A percentile compares a stretch with the other conserved stretches of the same genome.
phyloP scores from a whole-genome alignment of 2,888 invertebrate species.

The Agrilus mali region DNA sequence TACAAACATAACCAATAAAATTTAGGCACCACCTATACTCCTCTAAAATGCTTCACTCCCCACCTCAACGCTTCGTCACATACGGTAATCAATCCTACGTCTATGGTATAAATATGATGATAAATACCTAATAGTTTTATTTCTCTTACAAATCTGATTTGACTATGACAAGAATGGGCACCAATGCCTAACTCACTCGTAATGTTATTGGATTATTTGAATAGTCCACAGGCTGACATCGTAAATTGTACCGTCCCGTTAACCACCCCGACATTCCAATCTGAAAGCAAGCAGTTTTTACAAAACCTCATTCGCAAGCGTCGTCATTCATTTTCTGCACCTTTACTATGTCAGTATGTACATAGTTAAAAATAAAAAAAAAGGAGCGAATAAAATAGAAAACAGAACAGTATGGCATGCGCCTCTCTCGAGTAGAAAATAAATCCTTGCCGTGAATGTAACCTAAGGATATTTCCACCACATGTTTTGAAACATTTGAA shows the following conservation, averaged over 20 bases:
- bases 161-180: background rate
- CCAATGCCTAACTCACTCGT: slow-evolving; percentile 56
- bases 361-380: no score
- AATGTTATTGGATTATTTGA: slow-evolving; percentile 80
- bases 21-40: no score
- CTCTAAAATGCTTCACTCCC: no score
- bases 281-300: slow-evolving; percentile 50
- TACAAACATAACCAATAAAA: no score
- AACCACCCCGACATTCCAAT: slow-evolving; percentile 87
- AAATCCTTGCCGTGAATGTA: background rate
- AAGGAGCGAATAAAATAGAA: background rate
- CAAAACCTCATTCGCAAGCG: slow-evolving; percentile 18
- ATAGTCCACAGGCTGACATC: slow-evolving; percentile 95
- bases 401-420: background rate
- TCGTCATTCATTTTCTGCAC: background rate
- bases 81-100: no score
- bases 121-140: no score
- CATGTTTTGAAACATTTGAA: no score
- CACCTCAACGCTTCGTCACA: no score
- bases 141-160: no score
- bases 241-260: slow-evolving; percentile 87
- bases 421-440: background rate
- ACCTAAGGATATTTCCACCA: no score
- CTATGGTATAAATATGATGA: no score
- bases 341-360: background rate